Evolutionary conservation across 2,113 vertebrate species (phyloP), one percentile per base, ranked within the genome.

Genomic region (Neomonachus schauinslandi): DNA sequence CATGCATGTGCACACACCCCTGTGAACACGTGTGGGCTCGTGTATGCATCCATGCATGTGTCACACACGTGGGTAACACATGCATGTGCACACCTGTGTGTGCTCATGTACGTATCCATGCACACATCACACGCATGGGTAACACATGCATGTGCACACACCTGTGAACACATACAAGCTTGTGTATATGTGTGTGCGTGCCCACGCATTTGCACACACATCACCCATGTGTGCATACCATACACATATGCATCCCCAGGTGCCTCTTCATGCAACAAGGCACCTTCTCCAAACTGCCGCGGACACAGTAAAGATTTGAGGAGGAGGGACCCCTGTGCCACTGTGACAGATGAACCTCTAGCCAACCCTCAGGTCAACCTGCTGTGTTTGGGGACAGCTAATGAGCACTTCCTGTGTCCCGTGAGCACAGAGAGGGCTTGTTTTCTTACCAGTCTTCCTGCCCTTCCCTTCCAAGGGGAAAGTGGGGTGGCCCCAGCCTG

Each of bases 321-420:
- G 39, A 4, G 1, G 9, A 42, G 51, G 51, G 63, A 13, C 12
- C 39, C 46, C 63, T 4, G 4, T 15, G 53, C 46, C 26, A 28
- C 36, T 28, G 9, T 21, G 13, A 33, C 36, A 4, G 1, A n/a
- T 7, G 16, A 51, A 42, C 22, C 36, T 83, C 90, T 31, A 28
- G 59, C 55, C 14, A 39, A 85, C 9, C 0, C 93, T 53, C 13
- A 80, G 21, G 57, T 67, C 94, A 99, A 99, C 99, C 97, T 98
- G 2, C 77, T 4, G 12, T 24, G 4, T 19, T 9, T 8, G 9
- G 36, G 31, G 51, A 26, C 28, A 19, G 59, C 28, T 51, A 21
- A 22, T 2, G 21, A 39, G 16, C 36, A 0, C 5, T 0, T 11
- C 18, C 36, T 42, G 71, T 42, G 31, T 51, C 61, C 16, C 9